These are phyloP conservation scores for Slavum lentiscoides DNA, from an alignment of 2,888 invertebrate species.

Conservation along the genomic window DNA sequence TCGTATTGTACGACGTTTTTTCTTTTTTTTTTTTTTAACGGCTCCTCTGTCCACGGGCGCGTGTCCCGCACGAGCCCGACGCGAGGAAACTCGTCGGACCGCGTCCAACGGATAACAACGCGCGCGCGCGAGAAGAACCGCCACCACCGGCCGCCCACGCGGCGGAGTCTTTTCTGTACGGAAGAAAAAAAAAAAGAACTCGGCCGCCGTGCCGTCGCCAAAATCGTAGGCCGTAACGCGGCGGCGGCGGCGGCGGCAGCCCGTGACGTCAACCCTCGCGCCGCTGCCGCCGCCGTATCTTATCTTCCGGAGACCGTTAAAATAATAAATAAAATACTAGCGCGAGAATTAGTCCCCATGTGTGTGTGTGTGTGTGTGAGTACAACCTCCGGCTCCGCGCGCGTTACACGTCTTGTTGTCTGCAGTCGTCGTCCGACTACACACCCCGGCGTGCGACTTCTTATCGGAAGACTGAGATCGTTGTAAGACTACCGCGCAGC, in stretches of 20 bases:
- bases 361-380: too few species aligned
- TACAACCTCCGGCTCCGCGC: slow-evolving; percentile 2
- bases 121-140: neutral
- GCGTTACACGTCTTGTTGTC: neutral
- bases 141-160: slow-evolving; percentile 27
- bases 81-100: slow-evolving; percentile 33
- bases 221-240: slow-evolving; percentile 27
- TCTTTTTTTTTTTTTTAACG: too few species aligned
- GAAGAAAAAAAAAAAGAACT: neutral
- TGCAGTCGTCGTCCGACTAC: slow-evolving; percentile 37
- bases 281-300: slow-evolving; percentile 4
- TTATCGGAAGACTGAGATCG: neutral
- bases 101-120: neutral
- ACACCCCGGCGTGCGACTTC: slow-evolving; percentile 21
- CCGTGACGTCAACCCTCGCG: slow-evolving; percentile 51
- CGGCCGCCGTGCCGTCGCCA: neutral
- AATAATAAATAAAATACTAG: slow-evolving; percentile 42
- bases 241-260: slow-evolving; percentile 17
- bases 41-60: slow-evolving; percentile 45
- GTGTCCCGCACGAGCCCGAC: slow-evolving; percentile 36
- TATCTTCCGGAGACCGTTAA: slow-evolving; percentile 53
- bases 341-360: neutral
- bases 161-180: slow-evolving; percentile 16
- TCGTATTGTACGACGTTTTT: neutral
- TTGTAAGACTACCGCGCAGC: too few species aligned